Base-by-base conservation (phyloP, 2,113 vertebrate species). In the Rhodinocichla rosea region DNA sequence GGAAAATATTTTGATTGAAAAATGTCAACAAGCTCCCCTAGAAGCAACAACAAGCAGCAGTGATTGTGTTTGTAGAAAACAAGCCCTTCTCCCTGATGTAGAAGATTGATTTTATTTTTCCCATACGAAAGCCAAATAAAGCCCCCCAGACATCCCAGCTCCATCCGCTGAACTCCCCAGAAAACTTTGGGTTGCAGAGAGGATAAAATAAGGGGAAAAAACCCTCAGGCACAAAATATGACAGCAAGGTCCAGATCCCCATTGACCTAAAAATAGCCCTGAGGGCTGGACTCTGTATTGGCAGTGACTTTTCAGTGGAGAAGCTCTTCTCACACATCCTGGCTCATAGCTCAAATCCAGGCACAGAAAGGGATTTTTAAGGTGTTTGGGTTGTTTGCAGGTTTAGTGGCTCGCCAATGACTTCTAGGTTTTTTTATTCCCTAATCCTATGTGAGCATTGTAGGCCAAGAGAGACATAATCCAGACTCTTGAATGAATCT, bases 401-500 rank as follows among this genome's bases (percentile, higher is more conserved):
- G 49, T 78, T 87, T 78, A 95, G 90, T 60, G 73, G 71, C 77
- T 85, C 2, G 0, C 24, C 4, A 23, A 24, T 89, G 83, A 64
- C 40, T 87, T 88, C 39, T 50, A 89, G 44, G 53, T 19, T 87
- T 88, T 89, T 93, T 90, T 37, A 53, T 89, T 92, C 40, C 16
- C 19, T 82, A 96, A 95, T 94, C 93, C 87, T 93, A 39, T 11
- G 1, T 7, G 37, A 92, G 44, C 11, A 16, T 45, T 77, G 63
- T 39, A 80, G 75, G 45, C 78, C 15, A 52, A 82, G 78, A 62
- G 77, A 87, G 60, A 91, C 85, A 56, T 91, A 88, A 93, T 86
- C 96, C 87, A 53, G 73, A 60, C 74, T 93, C 94, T 57, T 87
- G 94, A 91, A 87, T 80, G 95, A 94, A 91, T 96, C 94, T 95